phyloP scores from a whole-genome alignment of 1,140 invertebrate genomes.

The Apis dorsata region DNA sequence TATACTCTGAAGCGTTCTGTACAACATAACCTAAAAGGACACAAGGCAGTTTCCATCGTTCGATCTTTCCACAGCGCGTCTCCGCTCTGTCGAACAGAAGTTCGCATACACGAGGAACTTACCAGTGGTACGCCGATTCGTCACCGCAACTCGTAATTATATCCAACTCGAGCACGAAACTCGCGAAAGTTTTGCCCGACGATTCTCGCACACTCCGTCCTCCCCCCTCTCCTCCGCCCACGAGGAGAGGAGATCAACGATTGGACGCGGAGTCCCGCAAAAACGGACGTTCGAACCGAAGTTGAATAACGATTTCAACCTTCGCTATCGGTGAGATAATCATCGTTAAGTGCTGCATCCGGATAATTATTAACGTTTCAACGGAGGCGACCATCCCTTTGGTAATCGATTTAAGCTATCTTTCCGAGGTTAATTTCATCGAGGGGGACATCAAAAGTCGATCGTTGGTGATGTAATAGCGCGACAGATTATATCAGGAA shows the following conservation, averaged over 20 bases:
- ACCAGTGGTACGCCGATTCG: slow-evolving; percentile 14
- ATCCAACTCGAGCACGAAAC: slow-evolving; percentile 50
- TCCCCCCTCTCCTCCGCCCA: not conserved
- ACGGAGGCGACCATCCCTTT: slow-evolving; percentile 15
- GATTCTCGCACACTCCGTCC: not conserved
- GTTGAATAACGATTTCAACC: slow-evolving; percentile 53
- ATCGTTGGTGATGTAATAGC: slow-evolving; percentile 41
- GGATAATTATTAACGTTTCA: slow-evolving; percentile 50
- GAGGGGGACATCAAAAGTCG: slow-evolving; percentile 48
- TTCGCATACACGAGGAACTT: slow-evolving; percentile 38
- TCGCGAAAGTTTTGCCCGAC: slow-evolving; percentile 38
- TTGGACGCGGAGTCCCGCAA: not conserved
- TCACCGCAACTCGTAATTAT: slow-evolving; percentile 63
- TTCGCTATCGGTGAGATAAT: slow-evolving; percentile 33
- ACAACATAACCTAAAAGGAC: no score
- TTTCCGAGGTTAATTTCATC: slow-evolving; percentile 44
- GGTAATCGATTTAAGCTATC: slow-evolving; percentile 49
- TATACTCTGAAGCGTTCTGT: no score
- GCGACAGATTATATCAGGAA: slow-evolving; percentile 34
- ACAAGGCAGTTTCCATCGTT: not conserved
- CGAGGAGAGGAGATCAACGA: slow-evolving; percentile 6
- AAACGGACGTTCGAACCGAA: slow-evolving; percentile 47
- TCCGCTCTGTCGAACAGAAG: not conserved
- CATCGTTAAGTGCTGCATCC: slow-evolving; percentile 33
- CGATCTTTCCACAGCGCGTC: slow-evolving; percentile 24